These are phyloP conservation scores for Ochotona curzoniae DNA, from an alignment of 2,113 vertebrate species.

Conservation along the genomic window DNA sequence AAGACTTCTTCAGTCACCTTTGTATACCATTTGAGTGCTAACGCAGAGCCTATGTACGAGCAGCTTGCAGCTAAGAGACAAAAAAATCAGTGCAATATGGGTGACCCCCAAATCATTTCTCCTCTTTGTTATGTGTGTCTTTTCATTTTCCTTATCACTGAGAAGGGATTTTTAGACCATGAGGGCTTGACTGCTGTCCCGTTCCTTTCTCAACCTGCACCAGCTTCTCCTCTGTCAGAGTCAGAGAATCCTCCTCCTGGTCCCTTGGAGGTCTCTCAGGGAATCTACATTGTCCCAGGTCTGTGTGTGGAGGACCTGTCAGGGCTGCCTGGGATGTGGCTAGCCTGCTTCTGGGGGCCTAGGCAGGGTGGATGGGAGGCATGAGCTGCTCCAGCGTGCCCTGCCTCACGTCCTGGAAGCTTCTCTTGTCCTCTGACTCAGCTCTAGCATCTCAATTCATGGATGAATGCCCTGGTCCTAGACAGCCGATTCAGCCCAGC, in stretches of 20 bases:
- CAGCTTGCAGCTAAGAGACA: background rate
- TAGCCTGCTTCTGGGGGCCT: background rate
- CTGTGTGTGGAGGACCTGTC: background rate
- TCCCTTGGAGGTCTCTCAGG: background rate
- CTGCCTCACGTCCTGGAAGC: constrained; percentile 65
- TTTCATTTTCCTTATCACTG: background rate
- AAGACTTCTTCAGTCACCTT: background rate
- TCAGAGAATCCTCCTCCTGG: background rate
- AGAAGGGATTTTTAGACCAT: background rate
- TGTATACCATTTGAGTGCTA: background rate
- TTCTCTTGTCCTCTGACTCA: constrained; percentile 39
- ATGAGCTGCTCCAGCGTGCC: background rate
- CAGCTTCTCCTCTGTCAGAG: background rate
- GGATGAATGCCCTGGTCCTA: constrained; percentile 59
- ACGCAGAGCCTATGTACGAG: background rate
- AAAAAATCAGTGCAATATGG: background rate
- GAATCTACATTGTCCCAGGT: background rate
- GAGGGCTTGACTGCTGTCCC: background rate
- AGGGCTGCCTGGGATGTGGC: background rate
- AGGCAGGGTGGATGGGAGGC: background rate
- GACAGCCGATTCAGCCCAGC: constrained; percentile 69
- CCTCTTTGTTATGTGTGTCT: constrained; percentile 8
- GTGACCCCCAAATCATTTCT: background rate
- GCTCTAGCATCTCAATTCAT: constrained; percentile 48
- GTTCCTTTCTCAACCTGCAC: background rate